Base-by-base conservation (phyloP, 1,140 invertebrate genomes). In the Thalassaphorura encarpata region DNA sequence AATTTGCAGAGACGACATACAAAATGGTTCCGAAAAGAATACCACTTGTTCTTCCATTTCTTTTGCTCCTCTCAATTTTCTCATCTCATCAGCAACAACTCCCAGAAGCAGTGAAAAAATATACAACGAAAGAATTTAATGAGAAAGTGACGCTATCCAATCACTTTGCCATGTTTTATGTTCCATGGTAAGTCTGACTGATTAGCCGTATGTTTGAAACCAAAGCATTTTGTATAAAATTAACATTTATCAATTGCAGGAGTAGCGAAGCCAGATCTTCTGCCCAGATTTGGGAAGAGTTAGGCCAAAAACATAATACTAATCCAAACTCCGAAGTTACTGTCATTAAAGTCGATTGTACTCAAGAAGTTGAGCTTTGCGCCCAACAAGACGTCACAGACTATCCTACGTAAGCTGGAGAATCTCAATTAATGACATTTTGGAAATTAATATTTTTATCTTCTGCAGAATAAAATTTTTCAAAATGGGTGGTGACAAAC, bases 261-360 rank as follows among this genome's bases (percentile, higher is more conserved):
- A 85, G 83, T 66, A 79, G 79, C 1, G 80, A 84, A 62, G 85
- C 83, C 67, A 78, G 80, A 71, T 75, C 76, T 63, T 67, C 87
- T 50, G 71, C 73, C 31, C 83, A 83, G 4, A 81, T 79, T 26
- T 86, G 83, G 83, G 80, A 83, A 51, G 77, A 82, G 64, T 69
- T 86, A 59, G 83, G 81, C 2, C 79, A 83, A 70, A 79, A 81
- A 66, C 74, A 82, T 46, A 83, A 83, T 54, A 68, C 73, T n/a
- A 74, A 76, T 52, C 75, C 78, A 49, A 76, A 81, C 18, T 24
- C 73, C 19, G 74, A 78, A 67, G 77, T 85, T 39, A 74, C 71
- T 51, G 80, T 85, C 56, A 83, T 78, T 2, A 83, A 83, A 73
- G 82, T 89, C 2, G 85, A 89, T 68, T 89, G 86, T 69, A 87